Evolutionary conservation across 2,113 vertebrate genomes (phyloP).

Genomic region (Cryptomyrus ogoouensis): DNA sequence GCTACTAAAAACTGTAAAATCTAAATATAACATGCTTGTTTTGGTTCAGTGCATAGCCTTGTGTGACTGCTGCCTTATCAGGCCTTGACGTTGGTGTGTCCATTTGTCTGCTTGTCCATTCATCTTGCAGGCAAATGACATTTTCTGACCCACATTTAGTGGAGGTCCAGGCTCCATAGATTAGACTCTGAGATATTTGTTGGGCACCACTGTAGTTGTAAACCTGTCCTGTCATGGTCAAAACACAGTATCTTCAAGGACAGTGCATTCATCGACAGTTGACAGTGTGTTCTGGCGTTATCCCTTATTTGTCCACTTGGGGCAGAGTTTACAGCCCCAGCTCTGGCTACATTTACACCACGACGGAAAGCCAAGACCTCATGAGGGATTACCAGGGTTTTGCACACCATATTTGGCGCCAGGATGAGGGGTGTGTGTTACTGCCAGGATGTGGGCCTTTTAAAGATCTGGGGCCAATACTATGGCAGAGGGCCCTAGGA

Average conservation of each 20-base stretch:
- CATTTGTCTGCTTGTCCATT: too few species aligned
- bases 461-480: background rate
- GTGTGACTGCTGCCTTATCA: background rate
- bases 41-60: background rate
- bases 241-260: background rate
- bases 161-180: background rate
- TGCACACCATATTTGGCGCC: background rate
- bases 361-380: background rate
- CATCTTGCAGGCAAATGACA: background rate
- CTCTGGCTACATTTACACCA: background rate
- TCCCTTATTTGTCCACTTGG: background rate
- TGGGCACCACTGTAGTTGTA: background rate
- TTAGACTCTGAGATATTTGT: background rate
- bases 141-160: background rate
- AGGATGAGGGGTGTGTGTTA: background rate
- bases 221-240: background rate
- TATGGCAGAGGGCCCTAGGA: background rate
- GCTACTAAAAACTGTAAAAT: conserved; percentile 1
- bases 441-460: background rate
- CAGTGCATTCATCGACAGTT: background rate
- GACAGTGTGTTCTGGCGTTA: background rate
- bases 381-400: background rate
- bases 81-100: background rate
- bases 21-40: background rate
- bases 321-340: background rate